phyloP scores from a whole-genome alignment of 2,888 invertebrate species.

The Melanostoma mellinum region DNA sequence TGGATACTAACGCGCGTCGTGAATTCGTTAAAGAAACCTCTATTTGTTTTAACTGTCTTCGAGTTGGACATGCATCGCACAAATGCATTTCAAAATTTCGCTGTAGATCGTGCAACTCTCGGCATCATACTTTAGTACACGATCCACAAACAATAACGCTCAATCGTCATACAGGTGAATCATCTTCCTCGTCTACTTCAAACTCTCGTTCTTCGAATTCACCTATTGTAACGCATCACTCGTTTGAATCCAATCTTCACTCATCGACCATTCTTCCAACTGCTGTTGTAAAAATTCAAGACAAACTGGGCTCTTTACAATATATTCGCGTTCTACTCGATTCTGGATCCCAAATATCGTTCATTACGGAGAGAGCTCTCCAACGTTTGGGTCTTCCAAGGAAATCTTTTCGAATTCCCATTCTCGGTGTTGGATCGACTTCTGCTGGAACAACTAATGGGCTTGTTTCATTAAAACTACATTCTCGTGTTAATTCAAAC shows the following conservation, averaged over 20 bases:
- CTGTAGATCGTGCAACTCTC: not conserved
- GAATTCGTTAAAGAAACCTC: not conserved
- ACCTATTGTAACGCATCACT: constrained; percentile 1
- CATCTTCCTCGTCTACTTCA: not conserved
- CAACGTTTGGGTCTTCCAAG: not conserved
- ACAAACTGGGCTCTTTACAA: not conserved
- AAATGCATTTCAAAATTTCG: constrained; percentile 14
- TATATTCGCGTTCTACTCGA: constrained; percentile 11
- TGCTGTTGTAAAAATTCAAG: not conserved
- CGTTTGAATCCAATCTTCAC: constrained; percentile 5
- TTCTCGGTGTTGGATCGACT: constrained; percentile 7
- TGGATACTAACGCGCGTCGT: not conserved
- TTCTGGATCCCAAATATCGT: constrained; percentile 13
- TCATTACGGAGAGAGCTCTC: not conserved
- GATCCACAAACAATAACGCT: too few relatives aligned
- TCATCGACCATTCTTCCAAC: constrained; percentile 4
- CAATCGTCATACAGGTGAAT: not conserved
- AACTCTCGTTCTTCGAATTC: not conserved
- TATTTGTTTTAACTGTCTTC: constrained; percentile 29
- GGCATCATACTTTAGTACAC: constrained; percentile 16
- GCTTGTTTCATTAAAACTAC: not conserved
- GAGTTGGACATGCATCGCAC: not conserved
- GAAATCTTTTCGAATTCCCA: constrained; percentile 1
- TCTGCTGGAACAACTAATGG: constrained; percentile 3
- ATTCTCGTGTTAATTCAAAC: not conserved